These are phyloP conservation scores for Scaptomyza montana DNA, from an alignment of 1,140 invertebrate species.

Conservation along the genomic window DNA sequence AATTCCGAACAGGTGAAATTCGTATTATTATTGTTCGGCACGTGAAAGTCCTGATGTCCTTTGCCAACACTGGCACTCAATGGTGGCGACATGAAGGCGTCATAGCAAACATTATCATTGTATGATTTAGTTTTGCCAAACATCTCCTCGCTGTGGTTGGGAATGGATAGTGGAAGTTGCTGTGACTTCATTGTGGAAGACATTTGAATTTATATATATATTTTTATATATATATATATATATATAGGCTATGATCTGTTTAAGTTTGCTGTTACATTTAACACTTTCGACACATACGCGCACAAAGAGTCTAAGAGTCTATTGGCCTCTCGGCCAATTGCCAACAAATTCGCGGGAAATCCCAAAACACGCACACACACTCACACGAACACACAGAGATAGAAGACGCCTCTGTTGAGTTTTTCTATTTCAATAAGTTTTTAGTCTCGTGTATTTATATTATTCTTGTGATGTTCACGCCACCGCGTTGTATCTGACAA, in stretches of 20 bases:
- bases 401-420: conserved; percentile 1
- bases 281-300: conserved; percentile 63
- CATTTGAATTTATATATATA: conserved; percentile 33
- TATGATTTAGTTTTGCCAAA: conserved; percentile 45
- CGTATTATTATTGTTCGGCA: conserved; percentile 12
- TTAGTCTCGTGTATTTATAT: conserved; percentile 17
- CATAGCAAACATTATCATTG: conserved; percentile 48
- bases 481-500: conserved; percentile 74
- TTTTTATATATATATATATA: no score
- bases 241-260: neutral
- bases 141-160: conserved; percentile 49
- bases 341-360: conserved; percentile 78
- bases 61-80: conserved; percentile 57
- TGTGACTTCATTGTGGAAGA: conserved; percentile 65
- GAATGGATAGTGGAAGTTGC: conserved; percentile 50
- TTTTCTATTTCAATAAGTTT: conserved; percentile 44
- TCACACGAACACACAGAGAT: conserved; percentile 6
- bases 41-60: conserved; percentile 41
- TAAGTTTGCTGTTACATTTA: conserved; percentile 12
- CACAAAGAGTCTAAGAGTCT: conserved; percentile 4
- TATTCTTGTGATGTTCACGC: conserved; percentile 68
- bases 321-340: conserved; percentile 52
- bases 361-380: conserved; percentile 53
- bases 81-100: conserved; percentile 70
- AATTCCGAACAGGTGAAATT: conserved; percentile 52